These are phyloP conservation scores for Orchesella flavescens DNA, from an alignment of 2,888 invertebrate genomes.

Conservation along the genomic window DNA sequence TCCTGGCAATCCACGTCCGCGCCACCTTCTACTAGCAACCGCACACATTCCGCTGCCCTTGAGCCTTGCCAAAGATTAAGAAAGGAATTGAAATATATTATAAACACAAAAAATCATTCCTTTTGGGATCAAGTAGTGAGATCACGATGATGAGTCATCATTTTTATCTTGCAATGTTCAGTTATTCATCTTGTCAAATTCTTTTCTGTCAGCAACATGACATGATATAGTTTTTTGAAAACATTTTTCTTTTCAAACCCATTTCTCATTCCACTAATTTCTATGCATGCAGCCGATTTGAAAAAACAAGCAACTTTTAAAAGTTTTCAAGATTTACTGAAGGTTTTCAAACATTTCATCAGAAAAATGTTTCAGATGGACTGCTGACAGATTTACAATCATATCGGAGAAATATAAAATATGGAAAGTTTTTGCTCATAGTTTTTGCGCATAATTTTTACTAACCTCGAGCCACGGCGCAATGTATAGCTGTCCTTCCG, in stretches of 20 bases:
- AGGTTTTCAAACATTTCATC: neutral
- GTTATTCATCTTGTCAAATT: no score
- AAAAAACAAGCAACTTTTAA: no score
- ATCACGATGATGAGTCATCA: no score
- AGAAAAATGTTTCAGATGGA: neutral
- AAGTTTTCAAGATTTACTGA: neutral
- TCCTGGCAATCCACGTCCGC: constrained; percentile 78
- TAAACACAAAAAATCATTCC: neutral
- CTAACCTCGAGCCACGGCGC: constrained; percentile 86
- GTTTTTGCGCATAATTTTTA: no score
- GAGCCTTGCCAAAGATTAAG: constrained; percentile 75
- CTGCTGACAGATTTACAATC: constrained; percentile 4
- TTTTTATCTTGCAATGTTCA: no score
- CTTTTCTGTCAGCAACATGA: no score
- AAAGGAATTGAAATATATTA: neutral
- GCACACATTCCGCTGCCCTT: constrained; percentile 82
- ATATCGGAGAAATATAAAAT: neutral
- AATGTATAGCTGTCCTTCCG: constrained; percentile 84
- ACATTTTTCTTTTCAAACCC: neutral
- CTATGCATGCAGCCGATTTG: neutral
- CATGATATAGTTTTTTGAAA: no score
- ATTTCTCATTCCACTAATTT: neutral
- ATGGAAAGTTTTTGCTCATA: no score
- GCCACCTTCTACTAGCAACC: constrained; percentile 76
- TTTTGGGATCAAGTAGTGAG: no score